Conservation (phyloP, 1,140 invertebrate genomes). For the Nomia melanderi region DNA sequence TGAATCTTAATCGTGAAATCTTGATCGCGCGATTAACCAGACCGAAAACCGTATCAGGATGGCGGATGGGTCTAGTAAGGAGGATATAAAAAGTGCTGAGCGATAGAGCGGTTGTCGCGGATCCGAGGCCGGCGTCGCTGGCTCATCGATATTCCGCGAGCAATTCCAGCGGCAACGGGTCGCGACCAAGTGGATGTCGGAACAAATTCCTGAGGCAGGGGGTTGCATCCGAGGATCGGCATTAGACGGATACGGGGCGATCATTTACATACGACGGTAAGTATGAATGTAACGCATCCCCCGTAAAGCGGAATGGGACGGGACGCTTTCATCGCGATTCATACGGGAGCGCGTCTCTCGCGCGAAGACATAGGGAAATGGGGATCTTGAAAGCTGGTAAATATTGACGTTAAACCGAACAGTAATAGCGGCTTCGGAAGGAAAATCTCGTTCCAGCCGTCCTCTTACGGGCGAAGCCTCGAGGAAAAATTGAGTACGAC, state of each 20-base stretch:
- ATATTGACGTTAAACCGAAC: slow-evolving; percentile 39
- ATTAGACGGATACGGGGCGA: slow-evolving; percentile 8
- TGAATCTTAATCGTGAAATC: too few species aligned
- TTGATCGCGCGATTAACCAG: too few species aligned
- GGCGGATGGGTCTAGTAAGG: too few species aligned
- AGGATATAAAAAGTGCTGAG: background rate
- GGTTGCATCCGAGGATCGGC: background rate
- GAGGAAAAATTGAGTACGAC: slow-evolving; percentile 8
- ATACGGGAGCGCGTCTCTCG: background rate
- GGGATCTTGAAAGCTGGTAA: slow-evolving; percentile 21
- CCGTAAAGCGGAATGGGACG: background rate
- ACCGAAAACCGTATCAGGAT: too few species aligned
- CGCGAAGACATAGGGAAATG: background rate
- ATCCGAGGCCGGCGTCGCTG: too few species aligned
- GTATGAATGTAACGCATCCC: slow-evolving; percentile 13
- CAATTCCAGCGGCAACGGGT: background rate
- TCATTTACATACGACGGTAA: slow-evolving; percentile 37
- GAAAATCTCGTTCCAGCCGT: slow-evolving; percentile 17
- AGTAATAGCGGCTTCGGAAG: slow-evolving; percentile 20
- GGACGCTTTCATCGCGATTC: slow-evolving; percentile 8
- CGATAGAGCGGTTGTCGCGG: background rate
- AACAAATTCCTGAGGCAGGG: slow-evolving; percentile 15
- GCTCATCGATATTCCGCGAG: slow-evolving; percentile 25
- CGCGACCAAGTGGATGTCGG: slow-evolving; percentile 6
- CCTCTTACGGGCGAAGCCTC: background rate